Evolutionary conservation across 2,888 invertebrate genomes (phyloP).

Genomic region (Nephrocerus scutellatus): DNA sequence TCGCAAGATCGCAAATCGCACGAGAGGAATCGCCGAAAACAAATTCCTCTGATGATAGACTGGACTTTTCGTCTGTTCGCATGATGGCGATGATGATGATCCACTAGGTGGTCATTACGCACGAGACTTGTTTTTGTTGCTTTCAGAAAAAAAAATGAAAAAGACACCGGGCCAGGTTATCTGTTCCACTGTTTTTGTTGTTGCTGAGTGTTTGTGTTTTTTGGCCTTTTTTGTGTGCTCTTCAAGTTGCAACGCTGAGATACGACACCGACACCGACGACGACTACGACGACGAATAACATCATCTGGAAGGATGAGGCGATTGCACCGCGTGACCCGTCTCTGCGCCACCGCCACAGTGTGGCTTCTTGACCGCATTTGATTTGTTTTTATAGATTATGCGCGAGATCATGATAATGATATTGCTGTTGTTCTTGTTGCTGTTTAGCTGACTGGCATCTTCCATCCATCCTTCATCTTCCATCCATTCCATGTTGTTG

Average conservation of each 20-base stretch:
- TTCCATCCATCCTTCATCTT: constrained; percentile 4
- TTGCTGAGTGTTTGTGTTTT: neutral
- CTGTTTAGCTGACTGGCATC: constrained; percentile 2
- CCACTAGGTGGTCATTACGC: no score
- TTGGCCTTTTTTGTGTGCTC: neutral
- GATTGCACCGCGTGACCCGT: no score
- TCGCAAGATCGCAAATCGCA: no score
- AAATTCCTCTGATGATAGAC: no score
- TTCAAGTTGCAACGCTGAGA: neutral
- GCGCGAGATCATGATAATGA: constrained; percentile 45
- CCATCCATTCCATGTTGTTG: constrained; percentile 17
- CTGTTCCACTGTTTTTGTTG: neutral
- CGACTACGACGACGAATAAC: neutral
- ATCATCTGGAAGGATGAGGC: no score
- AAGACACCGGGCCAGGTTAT: no score
- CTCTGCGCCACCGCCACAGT: constrained; percentile 15
- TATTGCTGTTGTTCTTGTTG: constrained; percentile 24
- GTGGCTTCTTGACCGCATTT: constrained; percentile 30
- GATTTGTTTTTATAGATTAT: constrained; percentile 42
- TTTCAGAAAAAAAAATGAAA: no score
- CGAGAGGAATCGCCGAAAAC: no score
- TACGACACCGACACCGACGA: neutral
- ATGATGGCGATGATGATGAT: no score
- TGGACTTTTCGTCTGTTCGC: no score
- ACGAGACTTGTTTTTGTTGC: no score